Percentiles rank a stretch among this genome's conserved stretches.
Evolutionary conservation across 1,140 invertebrate genomes (phyloP).

Genomic region (Papilio polyxenes): DNA sequence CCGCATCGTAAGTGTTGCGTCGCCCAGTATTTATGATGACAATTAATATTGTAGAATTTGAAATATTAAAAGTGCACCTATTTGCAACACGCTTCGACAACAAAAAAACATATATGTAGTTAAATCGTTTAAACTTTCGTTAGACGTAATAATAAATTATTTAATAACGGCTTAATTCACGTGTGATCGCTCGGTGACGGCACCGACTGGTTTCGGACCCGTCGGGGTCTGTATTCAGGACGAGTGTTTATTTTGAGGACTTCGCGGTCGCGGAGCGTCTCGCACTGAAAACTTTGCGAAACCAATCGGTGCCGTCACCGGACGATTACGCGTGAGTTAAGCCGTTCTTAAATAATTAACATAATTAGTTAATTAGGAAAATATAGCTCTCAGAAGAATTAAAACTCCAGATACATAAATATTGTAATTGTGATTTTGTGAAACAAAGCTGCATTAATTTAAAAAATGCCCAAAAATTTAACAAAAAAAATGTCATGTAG

Average conservation of each 20-base stretch:
- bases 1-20: slow-evolving; percentile 2
- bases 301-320: background rate
- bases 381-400: too few species aligned
- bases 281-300: background rate
- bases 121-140: background rate
- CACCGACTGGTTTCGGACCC: too few species aligned
- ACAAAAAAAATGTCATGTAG: background rate
- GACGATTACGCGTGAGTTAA: background rate
- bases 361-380: too few species aligned
- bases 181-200: too few species aligned
- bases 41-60: slow-evolving; percentile 17
- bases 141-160: too few species aligned
- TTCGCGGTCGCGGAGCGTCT: background rate
- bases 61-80: background rate
- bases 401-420: too few species aligned
- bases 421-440: too few species aligned
- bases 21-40: slow-evolving; percentile 6
- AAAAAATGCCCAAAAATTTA: background rate
- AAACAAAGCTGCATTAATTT: background rate
- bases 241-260: too few species aligned
- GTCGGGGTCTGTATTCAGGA: too few species aligned
- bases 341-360: too few species aligned
- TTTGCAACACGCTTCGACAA: background rate
- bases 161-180: too few species aligned
- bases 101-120: background rate